Percentiles rank a stretch among this genome's conserved stretches.
Evolutionary conservation across 2,113 vertebrate genomes (phyloP).

Genomic region (Perccottus glenii): DNA sequence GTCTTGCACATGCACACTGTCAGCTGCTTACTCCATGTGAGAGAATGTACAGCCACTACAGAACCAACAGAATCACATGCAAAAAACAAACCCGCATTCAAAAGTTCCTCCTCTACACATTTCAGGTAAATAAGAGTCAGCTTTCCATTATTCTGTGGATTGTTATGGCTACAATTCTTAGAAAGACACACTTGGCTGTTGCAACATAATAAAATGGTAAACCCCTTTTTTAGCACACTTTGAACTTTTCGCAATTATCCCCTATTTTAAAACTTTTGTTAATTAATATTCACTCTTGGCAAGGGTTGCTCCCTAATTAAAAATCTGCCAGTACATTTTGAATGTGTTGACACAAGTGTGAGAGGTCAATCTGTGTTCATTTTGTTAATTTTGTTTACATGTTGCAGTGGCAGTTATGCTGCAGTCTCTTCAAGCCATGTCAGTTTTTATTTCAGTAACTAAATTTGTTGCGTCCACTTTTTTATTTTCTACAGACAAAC

Average conservation of each 20-base stretch:
- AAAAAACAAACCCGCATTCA: conserved; percentile 16
- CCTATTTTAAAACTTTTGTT: conserved; percentile 4
- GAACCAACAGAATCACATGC: conserved; percentile 22
- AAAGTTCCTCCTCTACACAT: conserved; percentile 19
- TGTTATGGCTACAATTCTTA: conserved; percentile 46
- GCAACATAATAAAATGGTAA: conserved; percentile 6
- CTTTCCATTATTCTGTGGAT: conserved; percentile 41
- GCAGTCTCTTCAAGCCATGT: neutral
- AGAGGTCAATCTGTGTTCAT: conserved; percentile 37
- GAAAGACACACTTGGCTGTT: conserved; percentile 19
- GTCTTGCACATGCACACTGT: conserved; percentile 9
- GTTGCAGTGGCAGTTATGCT: neutral
- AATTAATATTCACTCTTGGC: neutral
- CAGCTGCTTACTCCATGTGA: conserved; percentile 16
- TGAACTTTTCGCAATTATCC: neutral
- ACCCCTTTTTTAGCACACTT: conserved; percentile 9
- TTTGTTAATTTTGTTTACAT: conserved; percentile 20
- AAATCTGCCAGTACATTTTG: conserved; percentile 8
- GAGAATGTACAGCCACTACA: conserved; percentile 9
- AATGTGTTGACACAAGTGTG: conserved; percentile 38
- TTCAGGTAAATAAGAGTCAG: conserved; percentile 10
- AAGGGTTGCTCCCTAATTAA: conserved; percentile 22
- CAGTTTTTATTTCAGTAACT: neutral
- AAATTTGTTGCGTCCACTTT: neutral
- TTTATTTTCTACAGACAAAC: conserved; percentile 85